These are phyloP conservation scores for Dipodomys ordii DNA, from an alignment of 2,113 vertebrate genomes.

Conservation along the genomic window DNA sequence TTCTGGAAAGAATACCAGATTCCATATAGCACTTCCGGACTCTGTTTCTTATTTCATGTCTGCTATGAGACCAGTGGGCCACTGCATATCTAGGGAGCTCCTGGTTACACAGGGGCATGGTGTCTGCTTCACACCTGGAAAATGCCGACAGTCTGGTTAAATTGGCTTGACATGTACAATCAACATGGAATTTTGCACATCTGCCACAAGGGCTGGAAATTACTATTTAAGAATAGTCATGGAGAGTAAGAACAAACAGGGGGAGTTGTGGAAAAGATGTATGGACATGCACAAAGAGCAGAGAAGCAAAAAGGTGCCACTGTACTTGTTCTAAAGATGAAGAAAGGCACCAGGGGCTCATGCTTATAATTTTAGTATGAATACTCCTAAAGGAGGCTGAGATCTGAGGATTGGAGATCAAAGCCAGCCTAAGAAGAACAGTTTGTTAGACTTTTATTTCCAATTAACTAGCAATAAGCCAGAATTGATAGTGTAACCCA, in stretches of 20 bases:
- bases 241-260: not conserved
- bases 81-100: not conserved
- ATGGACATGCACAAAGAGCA: not conserved
- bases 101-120: not conserved
- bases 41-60: not conserved
- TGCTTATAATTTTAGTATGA: too few species aligned
- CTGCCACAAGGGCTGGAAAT: not conserved
- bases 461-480: too few species aligned
- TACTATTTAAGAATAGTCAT: not conserved
- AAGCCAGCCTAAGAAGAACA: too few species aligned
- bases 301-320: not conserved
- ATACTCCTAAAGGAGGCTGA: too few species aligned
- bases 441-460: too few species aligned
- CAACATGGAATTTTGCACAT: not conserved
- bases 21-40: accelerated
- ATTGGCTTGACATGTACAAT: not conserved
- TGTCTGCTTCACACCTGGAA: not conserved
- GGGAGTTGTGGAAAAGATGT: not conserved
- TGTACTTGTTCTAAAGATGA: not conserved
- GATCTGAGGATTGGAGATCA: too few species aligned
- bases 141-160: not conserved
- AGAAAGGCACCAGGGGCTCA: too few species aligned
- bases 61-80: not conserved
- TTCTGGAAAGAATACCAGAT: not conserved
- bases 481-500: too few species aligned